Evolutionary conservation across 1,140 invertebrate species (phyloP).

Genomic region (Drosophila nannoptera): DNA sequence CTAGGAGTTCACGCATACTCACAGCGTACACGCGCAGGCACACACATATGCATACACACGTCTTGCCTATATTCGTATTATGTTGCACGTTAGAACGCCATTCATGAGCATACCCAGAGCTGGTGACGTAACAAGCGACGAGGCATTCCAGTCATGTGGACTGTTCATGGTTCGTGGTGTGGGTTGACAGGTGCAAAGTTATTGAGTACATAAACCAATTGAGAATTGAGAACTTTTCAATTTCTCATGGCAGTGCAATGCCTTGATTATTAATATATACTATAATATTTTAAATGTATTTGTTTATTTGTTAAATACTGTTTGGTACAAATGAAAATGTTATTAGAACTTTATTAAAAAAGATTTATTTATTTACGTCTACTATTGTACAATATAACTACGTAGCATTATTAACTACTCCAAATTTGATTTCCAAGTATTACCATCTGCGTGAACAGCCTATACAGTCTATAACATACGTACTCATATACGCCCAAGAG

Average conservation of each 20-base stretch:
- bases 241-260: not conserved
- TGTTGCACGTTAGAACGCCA: conserved; percentile 42
- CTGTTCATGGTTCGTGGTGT: conserved; percentile 14
- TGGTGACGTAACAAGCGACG: conserved; percentile 47
- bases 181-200: conserved; percentile 18
- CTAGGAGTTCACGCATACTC: not conserved
- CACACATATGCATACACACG: too few species aligned
- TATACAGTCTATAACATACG: too few species aligned
- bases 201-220: conserved; percentile 11
- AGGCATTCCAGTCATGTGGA: conserved; percentile 13
- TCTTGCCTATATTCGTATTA: not conserved
- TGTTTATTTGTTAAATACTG: too few species aligned
- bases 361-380: too few species aligned
- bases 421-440: too few species aligned
- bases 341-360: too few species aligned
- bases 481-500: too few species aligned
- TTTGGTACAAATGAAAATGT: too few species aligned
- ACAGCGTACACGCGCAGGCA: not conserved
- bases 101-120: conserved; percentile 43
- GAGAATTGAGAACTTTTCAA: not conserved
- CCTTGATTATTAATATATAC: not conserved
- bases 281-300: not conserved
- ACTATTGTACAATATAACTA: too few species aligned
- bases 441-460: too few species aligned
- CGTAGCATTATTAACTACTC: too few species aligned